Evolutionary conservation across 1,140 invertebrate species (phyloP), one percentile per base, ranked within the genome.

Genomic region (Fopius arisanus): DNA sequence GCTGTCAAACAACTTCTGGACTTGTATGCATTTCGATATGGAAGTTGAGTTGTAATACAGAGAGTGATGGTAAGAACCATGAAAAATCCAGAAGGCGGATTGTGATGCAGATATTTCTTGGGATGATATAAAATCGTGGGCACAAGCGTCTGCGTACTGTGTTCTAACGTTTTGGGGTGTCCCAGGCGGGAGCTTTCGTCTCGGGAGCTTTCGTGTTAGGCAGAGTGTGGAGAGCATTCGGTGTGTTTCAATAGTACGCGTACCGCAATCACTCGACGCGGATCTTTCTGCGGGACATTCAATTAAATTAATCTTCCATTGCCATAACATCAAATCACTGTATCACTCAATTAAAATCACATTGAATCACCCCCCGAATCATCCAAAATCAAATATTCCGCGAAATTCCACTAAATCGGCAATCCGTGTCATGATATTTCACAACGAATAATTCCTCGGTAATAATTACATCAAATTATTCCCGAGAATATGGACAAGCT

Each of bases 261-360:
- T 65, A 80, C 77, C 80, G 82, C 81, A 76, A 78, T 77, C 80
- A 82, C 81, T 79, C 81, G 81, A 80, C 76, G 81, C 82, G 82
- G 78, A 79, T 81, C 75, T 74, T 75, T 71, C 67, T 21, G 19
- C 37, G 16, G 1, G n/a, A 48, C 1, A 6, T 48, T 48, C 5
- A 48, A 48, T 48, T 16, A 7, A 1, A 48, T 48, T 16, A 48
- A 48, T 3, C n/a, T 5, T 10, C 14, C n/a, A 14, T 14, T 48
- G 3, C 16, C 4, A 19, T n/a, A 16, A 48, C 6, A 4, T 37
- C 5, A 6, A 37, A 37, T 37, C 4, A 37, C 12, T 4, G 4
- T 6, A 37, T 37, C 12, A 37, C 12, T 37, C 33, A 37, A 37
- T 37, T 37, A 37, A 37, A 6, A 12, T 37, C 12, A 37, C 33